A percentile compares a stretch with the other conserved stretches of the same genome.
Conservation (phyloP, 2,888 invertebrate species). For the Hemicrepidius hirtus region DNA sequence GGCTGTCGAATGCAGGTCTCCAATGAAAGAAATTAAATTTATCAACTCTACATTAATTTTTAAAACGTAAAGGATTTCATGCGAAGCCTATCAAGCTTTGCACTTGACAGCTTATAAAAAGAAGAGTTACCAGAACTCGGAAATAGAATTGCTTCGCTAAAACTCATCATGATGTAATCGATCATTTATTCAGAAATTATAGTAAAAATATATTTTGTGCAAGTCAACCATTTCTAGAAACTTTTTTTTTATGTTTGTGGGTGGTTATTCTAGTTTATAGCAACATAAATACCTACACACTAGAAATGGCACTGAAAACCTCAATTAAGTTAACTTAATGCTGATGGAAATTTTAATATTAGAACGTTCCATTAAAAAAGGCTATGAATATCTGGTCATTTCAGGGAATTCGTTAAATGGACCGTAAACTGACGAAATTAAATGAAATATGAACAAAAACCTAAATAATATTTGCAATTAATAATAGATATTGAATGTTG, state of each 20-base stretch:
- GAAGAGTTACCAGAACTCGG: constrained; percentile 23
- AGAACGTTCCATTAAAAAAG: constrained; percentile 17
- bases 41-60: constrained; percentile 36
- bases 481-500: too few relatives aligned
- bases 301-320: constrained; percentile 1
- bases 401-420: neutral
- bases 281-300: constrained; percentile 5
- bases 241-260: neutral
- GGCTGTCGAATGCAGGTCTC: constrained; percentile 19
- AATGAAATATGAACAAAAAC: neutral
- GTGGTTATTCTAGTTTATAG: neutral
- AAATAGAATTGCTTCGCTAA: constrained; percentile 32
- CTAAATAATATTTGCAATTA: too few relatives aligned
- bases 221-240: neutral
- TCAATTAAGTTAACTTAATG: constrained; percentile 20
- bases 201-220: constrained; percentile 24
- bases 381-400: neutral
- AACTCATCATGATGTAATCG: constrained; percentile 21
- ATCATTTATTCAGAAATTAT: constrained; percentile 31
- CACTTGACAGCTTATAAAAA: constrained; percentile 41
- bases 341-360: constrained; percentile 35
- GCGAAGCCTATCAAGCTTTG: constrained; percentile 35
- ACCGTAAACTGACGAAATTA: neutral
- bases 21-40: constrained; percentile 30
- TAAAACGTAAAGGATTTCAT: constrained; percentile 29